A percentile compares a stretch with the other conserved stretches of the same genome.
Evolutionary conservation across 2,113 vertebrate genomes (phyloP).

Genomic region (Passer domesticus): DNA sequence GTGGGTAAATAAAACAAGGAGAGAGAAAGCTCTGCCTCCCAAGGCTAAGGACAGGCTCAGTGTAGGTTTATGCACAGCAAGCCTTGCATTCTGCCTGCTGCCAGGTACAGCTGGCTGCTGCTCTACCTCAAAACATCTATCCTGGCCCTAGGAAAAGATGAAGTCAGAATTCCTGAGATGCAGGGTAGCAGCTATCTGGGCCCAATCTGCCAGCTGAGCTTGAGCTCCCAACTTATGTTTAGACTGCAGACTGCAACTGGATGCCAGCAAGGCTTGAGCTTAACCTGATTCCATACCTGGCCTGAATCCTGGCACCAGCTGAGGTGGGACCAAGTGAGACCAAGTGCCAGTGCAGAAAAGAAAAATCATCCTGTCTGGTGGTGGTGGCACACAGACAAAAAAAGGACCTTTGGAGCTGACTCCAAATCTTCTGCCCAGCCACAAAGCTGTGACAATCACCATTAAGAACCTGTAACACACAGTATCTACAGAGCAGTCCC

Average conservation of each 20-base stretch:
- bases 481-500: not conserved
- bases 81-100: not conserved
- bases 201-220: not conserved
- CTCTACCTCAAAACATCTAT: not conserved
- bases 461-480: not conserved
- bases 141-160: not conserved
- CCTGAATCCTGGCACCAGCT: not conserved
- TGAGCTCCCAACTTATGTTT: not conserved
- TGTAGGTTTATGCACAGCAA: not conserved
- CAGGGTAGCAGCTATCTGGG: not conserved
- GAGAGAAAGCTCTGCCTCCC: not conserved
- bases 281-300: not conserved
- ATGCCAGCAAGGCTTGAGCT: not conserved
- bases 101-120: not conserved
- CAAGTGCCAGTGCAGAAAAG: not conserved
- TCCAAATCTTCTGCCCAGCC: not conserved
- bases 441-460: not conserved
- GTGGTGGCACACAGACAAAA: not conserved
- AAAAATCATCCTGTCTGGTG: not conserved
- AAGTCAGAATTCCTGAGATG: not conserved
- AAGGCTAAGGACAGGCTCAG: not conserved
- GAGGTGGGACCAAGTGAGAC: not conserved
- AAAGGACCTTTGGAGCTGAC: not conserved
- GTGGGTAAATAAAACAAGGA: not conserved
- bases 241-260: not conserved